Evolutionary conservation across 2,797 vertebrate species (phyloP), one percentile per base, ranked within the genome.

Genomic region (Notoglanidium macrostoma): DNA sequence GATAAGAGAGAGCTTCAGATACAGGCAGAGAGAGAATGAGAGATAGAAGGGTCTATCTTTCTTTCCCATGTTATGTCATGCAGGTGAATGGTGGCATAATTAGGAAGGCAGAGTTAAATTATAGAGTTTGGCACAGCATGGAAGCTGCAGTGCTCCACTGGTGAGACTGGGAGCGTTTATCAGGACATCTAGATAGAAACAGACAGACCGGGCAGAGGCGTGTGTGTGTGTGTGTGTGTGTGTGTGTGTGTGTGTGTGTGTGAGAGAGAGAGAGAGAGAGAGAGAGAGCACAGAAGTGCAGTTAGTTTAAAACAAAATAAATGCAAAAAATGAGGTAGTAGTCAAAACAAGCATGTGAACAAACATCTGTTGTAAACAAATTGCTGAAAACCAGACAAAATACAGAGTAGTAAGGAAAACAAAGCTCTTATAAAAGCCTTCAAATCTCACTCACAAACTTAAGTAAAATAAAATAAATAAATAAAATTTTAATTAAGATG

Each of bases 1-100:
- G 92, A 95, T 83, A 76, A 78, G 19, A 54, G n/a, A 93, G 93
- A 90, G 93, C 95, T 95, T 92, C 94, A 94, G 93, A 91, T 17
- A 10, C 49, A 40, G 55, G 21, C 74, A 86, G 88, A 82, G 84
- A 67, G n/a, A 49, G 14, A 76, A 0, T 11, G 78, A 63, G 79
- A 29, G 23, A 63, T 8, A 65, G 46, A 67, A 46, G 67, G 63
- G 91, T 91, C 44, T 67, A 68, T 92, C 92, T 92, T 85, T 90
- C 79, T 78, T 87, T 91, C 87, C 88, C 89, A 90, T 90, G 92
- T 88, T 35, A 91, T 74, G 77, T 74, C 90, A 87, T 92, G 86
- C 90, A 83, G 89, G 90, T 91, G 88, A 91, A 89, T 82, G 59
- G 82, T 87, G 74, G 88, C 73, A 89, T 92, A 89, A 95, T 93